Percentiles rank a stretch among this genome's conserved stretches.
phyloP scores from a whole-genome alignment of 2,888 invertebrate species.

The Noctua janthe region DNA sequence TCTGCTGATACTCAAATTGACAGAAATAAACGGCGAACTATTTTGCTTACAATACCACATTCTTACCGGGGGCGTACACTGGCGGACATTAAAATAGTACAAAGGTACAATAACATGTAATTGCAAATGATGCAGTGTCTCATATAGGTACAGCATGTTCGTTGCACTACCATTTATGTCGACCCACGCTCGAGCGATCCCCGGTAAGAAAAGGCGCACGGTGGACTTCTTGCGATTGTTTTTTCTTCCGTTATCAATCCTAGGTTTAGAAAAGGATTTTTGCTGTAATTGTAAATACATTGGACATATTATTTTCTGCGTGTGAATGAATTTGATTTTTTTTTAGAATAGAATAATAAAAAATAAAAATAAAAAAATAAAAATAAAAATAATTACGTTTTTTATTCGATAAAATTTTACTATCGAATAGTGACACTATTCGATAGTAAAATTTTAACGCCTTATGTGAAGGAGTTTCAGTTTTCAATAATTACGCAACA shows the following conservation, averaged over 20 bases:
- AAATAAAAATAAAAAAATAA: too few species aligned
- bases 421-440: too few species aligned
- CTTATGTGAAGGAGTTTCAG: background rate
- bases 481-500: background rate
- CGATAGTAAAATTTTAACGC: too few species aligned
- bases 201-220: conserved; percentile 53
- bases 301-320: background rate
- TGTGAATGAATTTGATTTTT: background rate
- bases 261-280: background rate
- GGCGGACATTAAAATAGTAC: conserved; percentile 85
- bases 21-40: conserved; percentile 83
- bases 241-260: background rate
- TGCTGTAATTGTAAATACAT: background rate
- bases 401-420: background rate
- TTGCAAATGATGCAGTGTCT: conserved; percentile 90
- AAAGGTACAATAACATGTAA: conserved; percentile 90
- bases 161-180: conserved; percentile 86
- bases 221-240: conserved; percentile 11
- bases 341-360: too few species aligned
- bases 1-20: conserved; percentile 80
- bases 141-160: conserved; percentile 79
- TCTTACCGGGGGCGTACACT: conserved; percentile 76
- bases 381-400: too few species aligned
- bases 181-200: conserved; percentile 79
- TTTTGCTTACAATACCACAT: conserved; percentile 88